Evolutionary conservation across 92 coral and sea anemone species (phyloP).

Genomic region (Virgularia gustaviana): DNA sequence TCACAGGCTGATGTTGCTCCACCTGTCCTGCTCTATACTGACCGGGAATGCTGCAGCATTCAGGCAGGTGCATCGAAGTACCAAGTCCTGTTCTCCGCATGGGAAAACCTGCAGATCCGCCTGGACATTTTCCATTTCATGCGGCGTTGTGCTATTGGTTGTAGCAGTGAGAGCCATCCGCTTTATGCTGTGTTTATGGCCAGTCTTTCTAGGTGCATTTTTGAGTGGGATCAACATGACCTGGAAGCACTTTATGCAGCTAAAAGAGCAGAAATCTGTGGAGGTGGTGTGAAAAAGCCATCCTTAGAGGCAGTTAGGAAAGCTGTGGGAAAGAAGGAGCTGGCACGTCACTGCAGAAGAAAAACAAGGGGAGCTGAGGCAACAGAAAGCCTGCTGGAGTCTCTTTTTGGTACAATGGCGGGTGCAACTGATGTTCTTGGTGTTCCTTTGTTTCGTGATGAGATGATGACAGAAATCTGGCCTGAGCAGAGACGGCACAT

Average conservation of each 20-base stretch:
- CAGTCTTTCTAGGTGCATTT: conserved; percentile 11
- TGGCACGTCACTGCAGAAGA: conserved; percentile 31
- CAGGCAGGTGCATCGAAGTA: neutral
- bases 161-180: conserved; percentile 26
- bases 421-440: conserved; percentile 47
- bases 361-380: conserved; percentile 38
- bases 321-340: conserved; percentile 11
- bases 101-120: conserved; percentile 1
- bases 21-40: conserved; percentile 39
- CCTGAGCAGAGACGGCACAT: conserved; percentile 22
- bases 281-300: neutral
- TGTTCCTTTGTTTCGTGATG: conserved; percentile 3
- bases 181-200: conserved; percentile 11
- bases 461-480: neutral
- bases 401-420: conserved; percentile 33
- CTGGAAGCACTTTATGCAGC: neutral
- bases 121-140: conserved; percentile 32
- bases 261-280: neutral
- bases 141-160: conserved; percentile 25
- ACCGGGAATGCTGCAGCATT: conserved; percentile 53
- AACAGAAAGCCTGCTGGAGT: conserved; percentile 18
- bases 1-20: conserved; percentile 20
- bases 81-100: neutral
- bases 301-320: neutral
- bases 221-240: conserved; percentile 15